phyloP scores from a whole-genome alignment of 1,140 invertebrate genomes.

The Coenobita brevimanus region DNA sequence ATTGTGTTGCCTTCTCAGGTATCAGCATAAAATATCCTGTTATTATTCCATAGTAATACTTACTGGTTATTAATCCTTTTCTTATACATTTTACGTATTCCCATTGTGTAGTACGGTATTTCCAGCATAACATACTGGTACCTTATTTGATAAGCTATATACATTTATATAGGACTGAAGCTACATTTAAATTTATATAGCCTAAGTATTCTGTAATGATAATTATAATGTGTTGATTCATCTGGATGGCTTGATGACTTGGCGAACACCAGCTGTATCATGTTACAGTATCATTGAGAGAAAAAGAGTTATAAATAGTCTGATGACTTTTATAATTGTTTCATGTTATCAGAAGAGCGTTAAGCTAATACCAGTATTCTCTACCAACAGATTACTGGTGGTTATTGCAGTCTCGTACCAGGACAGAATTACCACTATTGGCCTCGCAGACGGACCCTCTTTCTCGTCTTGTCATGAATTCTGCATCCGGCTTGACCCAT shows the following conservation, averaged over 20 bases:
- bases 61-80: neutral
- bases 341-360: neutral
- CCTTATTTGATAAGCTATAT: too few relatives aligned
- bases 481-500: constrained; percentile 36
- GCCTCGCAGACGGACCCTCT: constrained; percentile 45
- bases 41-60: neutral
- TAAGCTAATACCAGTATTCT: constrained; percentile 56
- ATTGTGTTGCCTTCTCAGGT: too few relatives aligned
- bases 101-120: too few relatives aligned
- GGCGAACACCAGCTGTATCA: too few relatives aligned
- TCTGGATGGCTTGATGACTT: too few relatives aligned
- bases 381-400: constrained; percentile 64
- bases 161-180: too few relatives aligned
- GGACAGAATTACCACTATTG: constrained; percentile 47
- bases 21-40: neutral
- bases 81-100: neutral
- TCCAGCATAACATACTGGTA: constrained; percentile 47
- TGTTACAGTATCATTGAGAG: too few relatives aligned
- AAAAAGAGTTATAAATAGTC: neutral
- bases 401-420: constrained; percentile 61
- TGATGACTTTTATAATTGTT: neutral
- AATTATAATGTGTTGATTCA: neutral
- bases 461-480: constrained; percentile 42
- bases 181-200: too few relatives aligned
- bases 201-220: too few relatives aligned